These are phyloP conservation scores for Patella pellucida DNA, from an alignment of 2,888 invertebrate species.

Conservation along the genomic window DNA sequence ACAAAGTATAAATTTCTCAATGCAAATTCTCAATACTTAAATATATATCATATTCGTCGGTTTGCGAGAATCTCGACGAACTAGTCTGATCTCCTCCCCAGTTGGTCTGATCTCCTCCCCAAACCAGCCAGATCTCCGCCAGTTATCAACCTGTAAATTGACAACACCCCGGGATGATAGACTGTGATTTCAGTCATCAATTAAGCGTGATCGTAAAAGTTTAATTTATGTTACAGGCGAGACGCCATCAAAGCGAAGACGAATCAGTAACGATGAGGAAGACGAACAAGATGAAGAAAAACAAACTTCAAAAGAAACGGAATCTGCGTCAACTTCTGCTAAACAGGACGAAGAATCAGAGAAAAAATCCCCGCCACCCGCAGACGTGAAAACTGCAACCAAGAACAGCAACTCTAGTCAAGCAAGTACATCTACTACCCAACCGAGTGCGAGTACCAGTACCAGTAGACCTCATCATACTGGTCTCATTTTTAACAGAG, in stretches of 20 bases:
- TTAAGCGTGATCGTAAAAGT: too few species aligned
- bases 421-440: constrained; percentile 16
- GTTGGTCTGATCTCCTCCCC: too few species aligned
- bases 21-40: too few species aligned
- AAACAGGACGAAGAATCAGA: constrained; percentile 19
- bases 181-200: too few species aligned
- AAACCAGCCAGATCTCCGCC: too few species aligned
- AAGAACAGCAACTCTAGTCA: constrained; percentile 6
- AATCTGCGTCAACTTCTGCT: constrained; percentile 12
- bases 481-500: constrained; percentile 27
- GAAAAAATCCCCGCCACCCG: constrained; percentile 2
- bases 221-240: constrained; percentile 33
- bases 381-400: constrained; percentile 10
- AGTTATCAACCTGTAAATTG: too few species aligned
- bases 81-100: too few species aligned
- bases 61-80: too few species aligned
- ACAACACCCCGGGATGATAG: too few species aligned
- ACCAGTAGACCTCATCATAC: constrained; percentile 1
- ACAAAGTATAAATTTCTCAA: too few species aligned
- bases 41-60: too few species aligned
- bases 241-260: constrained; percentile 51
- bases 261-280: constrained; percentile 31
- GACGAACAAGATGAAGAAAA: constrained; percentile 27
- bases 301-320: constrained; percentile 26
- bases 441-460: constrained; percentile 21